Base-by-base conservation (phyloP, 2,888 invertebrate species). In the Athalia cordata region DNA sequence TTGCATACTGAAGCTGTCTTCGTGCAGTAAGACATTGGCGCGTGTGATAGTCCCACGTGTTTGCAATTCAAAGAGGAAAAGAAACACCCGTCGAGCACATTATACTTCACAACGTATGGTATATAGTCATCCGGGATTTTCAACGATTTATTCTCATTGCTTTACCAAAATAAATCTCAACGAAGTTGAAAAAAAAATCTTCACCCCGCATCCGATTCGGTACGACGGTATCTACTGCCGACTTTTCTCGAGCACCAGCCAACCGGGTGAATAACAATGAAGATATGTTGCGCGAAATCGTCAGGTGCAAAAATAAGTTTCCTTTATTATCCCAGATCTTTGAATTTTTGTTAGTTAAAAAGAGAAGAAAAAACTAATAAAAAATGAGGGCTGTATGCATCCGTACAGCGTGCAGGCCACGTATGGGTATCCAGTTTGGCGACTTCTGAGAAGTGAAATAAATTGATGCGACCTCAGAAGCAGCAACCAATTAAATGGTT, bases 401-500 rank as follows among this genome's bases (percentile, higher is more conserved):
- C 29, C 29, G 29, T 29, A 29, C 0, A 29, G 29, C 29, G n/a
- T n/a, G 29, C 29, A 29, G 29, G 29, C 29, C 29, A 29, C 29
- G 29, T 29, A n/a, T n/a, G n/a, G n/a, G n/a, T n/a, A 29, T 29
- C 29, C 29, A 29, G 29, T 29, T 29, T 29, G 7, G 6, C 57
- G 70, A 59, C 15, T 70, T 45, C 57, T 70, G 13, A 55, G n/a
- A 9, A 52, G 52, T 4, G 9, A 57, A 29, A 11, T 59, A 15
- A 72, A 72, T 72, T 72, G 47, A 72, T 72, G 72, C 11, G 55
- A 11, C n/a, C 59, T 59, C 13, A 15, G 52, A 57, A 59, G 45
- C 57, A 72, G 70, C 57, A 45, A 59, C 72, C 59, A 72, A 72
- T 72, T 72, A 72, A 72, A 72, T 45, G 47, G 72, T 59, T 59